These are phyloP conservation scores for Melanotaenia pygmaea DNA, from an alignment of 2,797 vertebrate species.

Conservation along the genomic window DNA sequence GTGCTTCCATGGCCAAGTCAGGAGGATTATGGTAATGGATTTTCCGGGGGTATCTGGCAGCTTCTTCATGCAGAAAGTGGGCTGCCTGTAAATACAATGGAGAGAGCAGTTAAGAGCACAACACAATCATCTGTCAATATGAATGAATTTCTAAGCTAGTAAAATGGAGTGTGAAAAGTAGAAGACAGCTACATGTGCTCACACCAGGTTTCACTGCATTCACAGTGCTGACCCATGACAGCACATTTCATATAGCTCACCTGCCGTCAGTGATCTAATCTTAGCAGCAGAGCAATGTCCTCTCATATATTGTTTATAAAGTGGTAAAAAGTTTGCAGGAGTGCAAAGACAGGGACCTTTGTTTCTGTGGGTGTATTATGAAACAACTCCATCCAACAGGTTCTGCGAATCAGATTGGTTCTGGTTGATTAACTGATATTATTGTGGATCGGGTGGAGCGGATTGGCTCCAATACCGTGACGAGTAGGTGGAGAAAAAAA, in stretches of 20 bases:
- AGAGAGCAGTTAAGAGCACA: slow-evolving; percentile 28
- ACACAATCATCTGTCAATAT: neutral
- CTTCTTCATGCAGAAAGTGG: slow-evolving; percentile 94
- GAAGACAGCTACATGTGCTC: neutral
- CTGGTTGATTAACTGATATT: neutral
- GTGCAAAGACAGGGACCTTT: slow-evolving; percentile 44
- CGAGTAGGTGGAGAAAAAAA: slow-evolving; percentile 9
- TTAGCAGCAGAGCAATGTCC: slow-evolving; percentile 52
- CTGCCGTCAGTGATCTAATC: slow-evolving; percentile 48
- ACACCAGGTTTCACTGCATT: slow-evolving; percentile 23
- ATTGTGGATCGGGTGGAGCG: neutral
- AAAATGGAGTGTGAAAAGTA: slow-evolving; percentile 3
- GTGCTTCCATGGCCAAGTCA: slow-evolving; percentile 96
- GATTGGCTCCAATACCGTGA: neutral
- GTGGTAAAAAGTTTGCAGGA: slow-evolving; percentile 26
- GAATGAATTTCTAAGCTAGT: neutral
- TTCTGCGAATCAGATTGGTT: neutral
- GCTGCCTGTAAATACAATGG: slow-evolving; percentile 80
- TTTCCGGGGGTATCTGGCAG: slow-evolving; percentile 96
- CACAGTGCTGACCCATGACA: slow-evolving; percentile 22
- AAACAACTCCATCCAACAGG: slow-evolving; percentile 32
- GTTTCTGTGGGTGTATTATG: slow-evolving; percentile 63
- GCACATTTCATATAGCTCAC: slow-evolving; percentile 18
- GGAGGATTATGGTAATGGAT: slow-evolving; percentile 99
- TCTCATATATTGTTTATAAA: slow-evolving; percentile 39